phyloP scores from a whole-genome alignment of 2,797 vertebrate species.

The Mallotus villosus region DNA sequence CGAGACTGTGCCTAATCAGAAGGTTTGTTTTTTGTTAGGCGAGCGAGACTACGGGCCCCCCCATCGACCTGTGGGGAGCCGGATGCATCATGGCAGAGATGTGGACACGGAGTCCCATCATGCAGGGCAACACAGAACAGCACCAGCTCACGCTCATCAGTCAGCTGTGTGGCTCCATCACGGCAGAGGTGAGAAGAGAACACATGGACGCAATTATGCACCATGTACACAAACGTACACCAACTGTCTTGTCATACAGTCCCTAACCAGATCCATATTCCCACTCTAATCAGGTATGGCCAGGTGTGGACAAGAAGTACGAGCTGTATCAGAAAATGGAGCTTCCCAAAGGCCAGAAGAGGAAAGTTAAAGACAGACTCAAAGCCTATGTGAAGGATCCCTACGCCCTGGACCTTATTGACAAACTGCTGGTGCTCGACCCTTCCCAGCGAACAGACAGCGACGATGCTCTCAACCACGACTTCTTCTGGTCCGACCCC shows the following conservation, averaged over 20 bases:
- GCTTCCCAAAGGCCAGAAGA: constrained; percentile 94
- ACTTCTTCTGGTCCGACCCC: constrained; percentile 99
- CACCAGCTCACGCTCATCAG: constrained; percentile 98
- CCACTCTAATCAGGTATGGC: constrained; percentile 84
- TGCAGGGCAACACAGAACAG: constrained; percentile 98
- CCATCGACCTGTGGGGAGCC: constrained; percentile 96
- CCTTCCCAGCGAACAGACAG: constrained; percentile 91
- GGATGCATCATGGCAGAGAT: constrained; percentile 99
- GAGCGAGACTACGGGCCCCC: constrained; percentile 94
- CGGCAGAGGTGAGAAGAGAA: constrained; percentile 78
- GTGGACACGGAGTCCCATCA: constrained; percentile 99
- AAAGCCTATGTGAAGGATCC: constrained; percentile 97
- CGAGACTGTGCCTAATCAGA: too few relatives aligned
- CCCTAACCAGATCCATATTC: neutral
- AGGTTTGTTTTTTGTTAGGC: constrained; percentile 67
- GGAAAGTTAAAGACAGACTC: constrained; percentile 96
- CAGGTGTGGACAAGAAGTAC: constrained; percentile 90
- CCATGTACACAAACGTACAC: neutral
- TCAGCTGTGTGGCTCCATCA: constrained; percentile 97
- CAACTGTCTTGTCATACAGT: neutral
- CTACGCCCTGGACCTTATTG: constrained; percentile 92
- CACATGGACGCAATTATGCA: neutral
- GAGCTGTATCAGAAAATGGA: constrained; percentile 97
- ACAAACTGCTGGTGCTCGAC: constrained; percentile 93
- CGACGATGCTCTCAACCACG: constrained; percentile 93